These are phyloP conservation scores for Baryphthengus martii DNA, from an alignment of 2,113 vertebrate species.

Conservation along the genomic window DNA sequence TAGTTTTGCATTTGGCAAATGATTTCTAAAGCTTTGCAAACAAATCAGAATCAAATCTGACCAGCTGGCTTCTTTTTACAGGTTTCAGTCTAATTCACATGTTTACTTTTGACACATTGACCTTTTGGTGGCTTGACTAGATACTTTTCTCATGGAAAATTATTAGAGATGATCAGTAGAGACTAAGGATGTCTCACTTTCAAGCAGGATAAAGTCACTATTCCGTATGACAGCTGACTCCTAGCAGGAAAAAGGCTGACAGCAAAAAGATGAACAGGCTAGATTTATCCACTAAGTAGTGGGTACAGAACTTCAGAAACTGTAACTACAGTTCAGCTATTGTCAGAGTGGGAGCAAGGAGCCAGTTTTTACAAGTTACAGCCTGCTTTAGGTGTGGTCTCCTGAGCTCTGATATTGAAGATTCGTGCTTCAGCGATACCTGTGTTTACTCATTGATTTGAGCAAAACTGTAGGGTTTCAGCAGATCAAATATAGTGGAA, in stretches of 20 bases:
- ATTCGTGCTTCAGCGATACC: neutral
- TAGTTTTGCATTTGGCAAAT: neutral
- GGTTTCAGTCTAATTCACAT: neutral
- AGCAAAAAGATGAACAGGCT: neutral
- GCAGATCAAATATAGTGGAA: neutral
- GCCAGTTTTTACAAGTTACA: rapidly evolving
- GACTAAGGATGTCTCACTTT: neutral
- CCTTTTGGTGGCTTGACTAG: neutral
- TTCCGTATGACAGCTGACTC: neutral
- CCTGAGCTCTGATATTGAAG: neutral
- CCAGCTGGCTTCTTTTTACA: neutral
- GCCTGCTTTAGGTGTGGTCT: neutral
- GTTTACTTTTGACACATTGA: neutral
- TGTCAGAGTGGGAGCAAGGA: neutral
- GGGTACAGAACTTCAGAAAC: neutral
- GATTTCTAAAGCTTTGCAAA: neutral
- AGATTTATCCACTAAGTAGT: neutral
- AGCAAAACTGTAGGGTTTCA: neutral
- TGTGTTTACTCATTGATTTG: neutral
- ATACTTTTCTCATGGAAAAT: neutral
- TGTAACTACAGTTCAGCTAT: rapidly evolving
- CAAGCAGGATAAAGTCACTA: neutral
- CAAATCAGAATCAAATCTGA: neutral
- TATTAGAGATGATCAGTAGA: neutral
- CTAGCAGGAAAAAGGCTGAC: neutral